A percentile compares a stretch with the other conserved stretches of the same genome.
phyloP scores from a whole-genome alignment of 2,797 vertebrate genomes.

The Periophthalmus magnuspinnatus region DNA sequence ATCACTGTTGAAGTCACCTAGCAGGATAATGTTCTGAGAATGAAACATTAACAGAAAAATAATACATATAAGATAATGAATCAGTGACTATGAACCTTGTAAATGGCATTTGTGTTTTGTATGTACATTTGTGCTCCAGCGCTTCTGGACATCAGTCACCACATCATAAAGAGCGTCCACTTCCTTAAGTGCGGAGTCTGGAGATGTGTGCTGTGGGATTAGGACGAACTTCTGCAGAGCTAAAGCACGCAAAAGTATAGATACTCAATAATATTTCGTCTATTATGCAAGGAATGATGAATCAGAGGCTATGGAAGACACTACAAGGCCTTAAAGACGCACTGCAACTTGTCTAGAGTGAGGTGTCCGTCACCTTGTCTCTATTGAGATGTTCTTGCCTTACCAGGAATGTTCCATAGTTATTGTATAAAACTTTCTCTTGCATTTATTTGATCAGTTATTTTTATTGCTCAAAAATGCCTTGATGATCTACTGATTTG shows the following conservation, averaged over 20 bases:
- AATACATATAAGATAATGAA: background rate
- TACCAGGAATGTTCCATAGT: too few species aligned
- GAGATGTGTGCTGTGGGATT: conserved; percentile 88
- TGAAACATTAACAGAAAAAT: background rate
- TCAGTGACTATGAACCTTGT: background rate
- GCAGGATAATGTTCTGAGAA: conserved; percentile 84
- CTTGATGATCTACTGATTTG: too few species aligned
- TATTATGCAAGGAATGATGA: too few species aligned
- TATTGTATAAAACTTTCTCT: too few species aligned
- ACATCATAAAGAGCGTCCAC: conserved; percentile 85
- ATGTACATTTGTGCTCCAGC: conserved; percentile 85
- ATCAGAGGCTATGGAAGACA: too few species aligned
- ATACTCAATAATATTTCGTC: background rate
- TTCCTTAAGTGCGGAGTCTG: conserved; percentile 76
- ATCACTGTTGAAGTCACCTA: conserved; percentile 90
- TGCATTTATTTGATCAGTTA: too few species aligned
- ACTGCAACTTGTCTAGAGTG: too few species aligned
- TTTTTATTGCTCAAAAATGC: too few species aligned
- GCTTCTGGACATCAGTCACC: conserved; percentile 76
- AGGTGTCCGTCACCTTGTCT: too few species aligned
- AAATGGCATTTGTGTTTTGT: background rate
- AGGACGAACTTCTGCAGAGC: conserved; percentile 77
- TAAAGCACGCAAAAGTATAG: conserved; percentile 40
- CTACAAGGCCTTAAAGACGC: too few species aligned
- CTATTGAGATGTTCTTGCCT: too few species aligned